Evolutionary conservation across 2,797 vertebrate genomes (phyloP), one percentile per base, ranked within the genome.

Genomic region (Cynodonichthys magdalenae): DNA sequence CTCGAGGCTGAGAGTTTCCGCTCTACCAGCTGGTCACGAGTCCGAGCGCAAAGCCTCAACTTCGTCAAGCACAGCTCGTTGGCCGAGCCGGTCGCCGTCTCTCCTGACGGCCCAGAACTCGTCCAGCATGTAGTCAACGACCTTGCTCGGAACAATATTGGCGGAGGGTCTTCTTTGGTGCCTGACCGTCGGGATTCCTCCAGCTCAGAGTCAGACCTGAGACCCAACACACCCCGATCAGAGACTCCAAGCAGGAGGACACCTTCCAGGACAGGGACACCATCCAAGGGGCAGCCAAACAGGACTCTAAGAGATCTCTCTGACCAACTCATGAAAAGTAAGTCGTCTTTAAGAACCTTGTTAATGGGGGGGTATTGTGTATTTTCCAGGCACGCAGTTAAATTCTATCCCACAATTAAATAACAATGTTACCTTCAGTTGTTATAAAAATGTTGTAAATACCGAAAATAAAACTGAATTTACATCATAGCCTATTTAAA

Each of bases 291-390:
- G 77, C 95, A 90, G 85, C 74, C 93, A 0, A 91, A 90, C 80
- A 94, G 91, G 85, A 93, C 92, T 69, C 89, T 96, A 61, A 90
- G 88, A 72, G 96, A 96, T 63, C 89, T 98, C 74, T 97, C 96
- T 2, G 95, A 94, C 86, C 97, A 94, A 77, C 93, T 99, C 71
- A 98, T 98, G 96, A 99, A 96, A 94, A 95, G 98, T 99, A 91
- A 95, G 97, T 95, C 62, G 0, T 0, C 11, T 28, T 53, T 44
- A 45, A 44, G 36, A 19, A 4, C 2, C 0, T n/a, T 31, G 9
- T 14, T 28, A 2, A n/a, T n/a, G n/a, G n/a, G n/a, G n/a, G n/a
- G n/a, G n/a, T n/a, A n/a, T n/a, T n/a, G n/a, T n/a, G n/a, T n/a
- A n/a, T n/a, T n/a, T n/a, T n/a, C n/a, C n/a, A n/a, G n/a, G n/a